Conservation (phyloP, 2,113 vertebrate species). For the Callorhinus ursinus region DNA sequence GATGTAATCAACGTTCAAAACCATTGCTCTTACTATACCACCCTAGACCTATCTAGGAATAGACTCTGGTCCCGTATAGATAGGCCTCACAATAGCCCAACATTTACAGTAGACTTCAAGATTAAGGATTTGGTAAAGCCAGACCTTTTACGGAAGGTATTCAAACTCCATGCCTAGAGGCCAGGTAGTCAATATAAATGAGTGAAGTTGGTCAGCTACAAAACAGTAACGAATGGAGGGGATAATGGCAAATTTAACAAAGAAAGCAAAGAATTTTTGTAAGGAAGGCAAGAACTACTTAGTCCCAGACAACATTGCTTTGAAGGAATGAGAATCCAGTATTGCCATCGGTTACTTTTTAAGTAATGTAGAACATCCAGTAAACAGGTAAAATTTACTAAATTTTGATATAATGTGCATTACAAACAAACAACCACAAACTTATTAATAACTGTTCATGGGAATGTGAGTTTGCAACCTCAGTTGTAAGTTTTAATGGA, state of each 20-base stretch:
- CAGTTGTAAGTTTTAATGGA: not conserved
- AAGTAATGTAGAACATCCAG: not conserved
- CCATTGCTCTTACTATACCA: not conserved
- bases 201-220: not conserved
- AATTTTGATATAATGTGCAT: not conserved
- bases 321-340: not conserved
- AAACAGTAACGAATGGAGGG: not conserved
- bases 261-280: not conserved
- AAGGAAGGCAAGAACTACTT: not conserved
- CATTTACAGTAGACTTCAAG: not conserved
- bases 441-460: not conserved
- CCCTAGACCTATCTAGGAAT: not conserved
- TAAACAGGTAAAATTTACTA: not conserved
- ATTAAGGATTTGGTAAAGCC: not conserved
- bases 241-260: not conserved
- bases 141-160: not conserved
- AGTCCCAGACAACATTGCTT: not conserved
- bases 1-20: not conserved
- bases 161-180: not conserved
- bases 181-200: not conserved
- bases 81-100: not conserved
- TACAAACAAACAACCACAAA: not conserved
- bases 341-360: not conserved
- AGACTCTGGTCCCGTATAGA: fast-evolving
- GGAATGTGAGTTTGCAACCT: not conserved